Base-by-base conservation (phyloP, 37 sponge, comb jelly and placozoan genomes). In the Ephydatia muelleri region DNA sequence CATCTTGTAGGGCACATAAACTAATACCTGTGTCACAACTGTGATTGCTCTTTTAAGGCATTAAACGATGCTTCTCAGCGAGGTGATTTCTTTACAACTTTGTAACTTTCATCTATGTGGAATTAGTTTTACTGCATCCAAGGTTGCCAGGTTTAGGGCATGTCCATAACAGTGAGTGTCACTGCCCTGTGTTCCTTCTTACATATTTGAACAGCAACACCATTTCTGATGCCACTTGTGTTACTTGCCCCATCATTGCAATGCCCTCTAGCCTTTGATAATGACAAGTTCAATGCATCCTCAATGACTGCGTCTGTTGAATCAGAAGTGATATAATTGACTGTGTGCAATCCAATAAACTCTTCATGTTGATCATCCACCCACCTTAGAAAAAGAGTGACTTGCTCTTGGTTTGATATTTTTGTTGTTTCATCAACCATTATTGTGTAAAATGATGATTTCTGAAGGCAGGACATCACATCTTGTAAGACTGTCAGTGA, bases 81-180 rank as follows among this genome's bases (percentile, higher is more conserved):
- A 28, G 93, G 86, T 33, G 93, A 92, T 67, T 80, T 72, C 73
- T 88, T 88, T 3, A 88, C 68, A 38, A 92, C 82, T 84, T 88
- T 25, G 86, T 85, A 9, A 92, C 77, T 76, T 81, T 84, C 77
- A 85, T 79, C 16, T 78, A 2, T 64, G 73, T 38, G 0, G 34
- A 87, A n/a, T 76, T 36, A n/a, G n/a, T 71, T 84, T 92, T 14
- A 83, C 65, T n/a, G 85, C 74, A 77, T 91, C 87, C 28, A 80
- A 64, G 26, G 48, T 70, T 28, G 81, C 88, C 16, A 92, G 69
- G 68, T 92, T 92, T 16, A 92, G 80, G 30, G 74, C n/a, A 74
- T 91, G 87, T 33, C 87, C 87, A 83, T 91, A 86, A 57, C 91
- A 91, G 28, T 91, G 91, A 13, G 92, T 92, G 65, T 70, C 12